Percentiles rank a stretch among this genome's conserved stretches.
These are phyloP conservation scores for Silurus aristotelis DNA, from an alignment of 2,797 vertebrate genomes.

Conservation along the genomic window DNA sequence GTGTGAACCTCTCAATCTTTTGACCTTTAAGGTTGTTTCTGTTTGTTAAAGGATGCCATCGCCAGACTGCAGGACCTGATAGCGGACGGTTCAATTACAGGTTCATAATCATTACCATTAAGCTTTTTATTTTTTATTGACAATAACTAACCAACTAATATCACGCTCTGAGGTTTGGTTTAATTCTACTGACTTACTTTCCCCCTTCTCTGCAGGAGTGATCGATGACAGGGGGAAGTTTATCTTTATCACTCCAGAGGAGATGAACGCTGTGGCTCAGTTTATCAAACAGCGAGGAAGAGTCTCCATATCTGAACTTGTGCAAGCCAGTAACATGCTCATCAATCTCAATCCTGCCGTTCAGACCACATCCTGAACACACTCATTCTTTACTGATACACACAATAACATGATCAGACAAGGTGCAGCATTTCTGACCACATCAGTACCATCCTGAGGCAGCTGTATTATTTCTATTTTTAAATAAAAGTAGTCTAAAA, in stretches of 20 bases:
- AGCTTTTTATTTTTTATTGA: background rate
- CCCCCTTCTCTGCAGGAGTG: slow-evolving; percentile 77
- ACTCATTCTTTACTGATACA: background rate
- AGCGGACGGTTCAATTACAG: slow-evolving; percentile 88
- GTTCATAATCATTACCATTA: slow-evolving; percentile 59
- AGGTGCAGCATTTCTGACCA: background rate
- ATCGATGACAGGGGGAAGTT: slow-evolving; percentile 98
- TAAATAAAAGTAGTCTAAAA: background rate
- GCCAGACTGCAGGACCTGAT: slow-evolving; percentile 89
- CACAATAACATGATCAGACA: background rate
- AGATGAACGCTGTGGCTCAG: slow-evolving; percentile 86
- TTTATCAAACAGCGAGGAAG: slow-evolving; percentile 88
- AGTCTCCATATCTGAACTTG: slow-evolving; percentile 90
- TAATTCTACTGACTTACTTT: background rate
- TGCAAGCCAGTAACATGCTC: slow-evolving; percentile 89
- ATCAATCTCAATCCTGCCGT: slow-evolving; percentile 83
- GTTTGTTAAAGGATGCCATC: slow-evolving; percentile 82
- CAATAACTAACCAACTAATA: background rate
- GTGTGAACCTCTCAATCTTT: too few species aligned
- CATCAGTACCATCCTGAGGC: background rate
- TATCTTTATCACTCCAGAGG: slow-evolving; percentile 92
- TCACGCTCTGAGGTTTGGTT: background rate
- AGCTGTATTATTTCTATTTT: background rate
- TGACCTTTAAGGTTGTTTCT: background rate
- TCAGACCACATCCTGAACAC: slow-evolving; percentile 59